Conservation (phyloP, 2,113 vertebrate species). For the Rallus limicola region DNA sequence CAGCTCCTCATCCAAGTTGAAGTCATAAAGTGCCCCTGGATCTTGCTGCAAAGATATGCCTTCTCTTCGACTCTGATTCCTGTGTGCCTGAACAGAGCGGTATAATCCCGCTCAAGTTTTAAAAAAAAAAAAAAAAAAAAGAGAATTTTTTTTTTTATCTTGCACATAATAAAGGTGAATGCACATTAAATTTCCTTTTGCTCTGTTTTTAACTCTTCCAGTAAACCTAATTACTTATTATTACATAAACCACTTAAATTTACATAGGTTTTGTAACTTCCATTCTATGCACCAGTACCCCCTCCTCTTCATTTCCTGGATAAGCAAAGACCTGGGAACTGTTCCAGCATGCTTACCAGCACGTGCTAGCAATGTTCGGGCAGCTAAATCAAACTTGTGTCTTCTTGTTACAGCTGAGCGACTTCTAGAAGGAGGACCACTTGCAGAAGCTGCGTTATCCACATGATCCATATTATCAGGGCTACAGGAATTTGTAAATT, state of each 20-base stretch:
- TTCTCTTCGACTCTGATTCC: conserved; percentile 91
- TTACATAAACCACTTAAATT: not conserved
- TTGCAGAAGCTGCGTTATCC: conserved; percentile 86
- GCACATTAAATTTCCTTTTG: not conserved
- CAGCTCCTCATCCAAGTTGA: conserved; percentile 96
- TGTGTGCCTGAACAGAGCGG: conserved; percentile 95
- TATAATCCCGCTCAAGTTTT: conserved; percentile 87
- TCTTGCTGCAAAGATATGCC: conserved; percentile 89
- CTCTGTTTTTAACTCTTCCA: not conserved
- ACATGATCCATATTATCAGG: conserved; percentile 88
- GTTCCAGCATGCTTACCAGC: conserved; percentile 82
- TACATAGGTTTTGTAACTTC: not conserved
- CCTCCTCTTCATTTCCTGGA: not conserved
- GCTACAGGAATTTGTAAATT: conserved; percentile 66
- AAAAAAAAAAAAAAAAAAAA: not conserved
- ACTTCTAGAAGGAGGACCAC: conserved; percentile 80
- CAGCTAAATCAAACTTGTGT: conserved; percentile 95
- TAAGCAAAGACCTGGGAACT: not conserved
- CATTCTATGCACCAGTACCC: not conserved
- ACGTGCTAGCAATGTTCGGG: conserved; percentile 90
- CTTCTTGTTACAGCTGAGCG: conserved; percentile 88
- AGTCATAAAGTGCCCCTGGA: conserved; percentile 90
- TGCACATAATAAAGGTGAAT: not conserved
- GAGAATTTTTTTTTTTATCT: conserved; percentile 56
- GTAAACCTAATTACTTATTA: not conserved